These are phyloP conservation scores for Panulirus ornatus DNA, from an alignment of 1,140 invertebrate species.

Conservation along the genomic window DNA sequence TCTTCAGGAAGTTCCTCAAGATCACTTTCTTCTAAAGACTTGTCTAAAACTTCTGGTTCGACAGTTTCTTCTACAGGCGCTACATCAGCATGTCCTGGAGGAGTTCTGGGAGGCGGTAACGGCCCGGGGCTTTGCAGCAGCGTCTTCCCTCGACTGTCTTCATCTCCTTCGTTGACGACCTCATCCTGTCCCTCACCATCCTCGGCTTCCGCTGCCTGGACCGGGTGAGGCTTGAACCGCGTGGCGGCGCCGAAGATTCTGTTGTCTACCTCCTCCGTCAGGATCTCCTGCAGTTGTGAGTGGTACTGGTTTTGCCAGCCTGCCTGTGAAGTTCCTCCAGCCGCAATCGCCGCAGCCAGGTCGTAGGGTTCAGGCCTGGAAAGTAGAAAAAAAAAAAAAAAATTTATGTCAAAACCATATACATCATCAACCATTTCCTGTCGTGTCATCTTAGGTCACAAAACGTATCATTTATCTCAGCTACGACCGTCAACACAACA, in stretches of 20 bases:
- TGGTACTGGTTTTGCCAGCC: constrained; percentile 41
- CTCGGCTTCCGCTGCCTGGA: constrained; percentile 23
- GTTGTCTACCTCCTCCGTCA: constrained; percentile 61
- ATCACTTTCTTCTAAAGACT: neutral
- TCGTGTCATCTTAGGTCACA: too few species aligned
- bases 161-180: neutral
- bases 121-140: neutral
- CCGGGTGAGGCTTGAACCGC: constrained; percentile 3
- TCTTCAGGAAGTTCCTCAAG: constrained; percentile 7
- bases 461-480: too few species aligned
- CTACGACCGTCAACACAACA: too few species aligned
- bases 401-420: too few species aligned
- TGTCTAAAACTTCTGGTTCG: neutral
- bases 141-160: neutral
- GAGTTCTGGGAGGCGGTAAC: neutral
- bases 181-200: neutral
- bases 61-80: neutral
- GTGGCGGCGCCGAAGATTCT: constrained; percentile 55
- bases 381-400: too few species aligned
- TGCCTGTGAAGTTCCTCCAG: neutral
- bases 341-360: constrained; percentile 47
- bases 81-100: neutral
- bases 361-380: constrained; percentile 66
- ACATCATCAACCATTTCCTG: too few species aligned
- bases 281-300: constrained; percentile 52